Base-by-base conservation (phyloP, 2,113 vertebrate species). In the Anoplopoma fimbria region DNA sequence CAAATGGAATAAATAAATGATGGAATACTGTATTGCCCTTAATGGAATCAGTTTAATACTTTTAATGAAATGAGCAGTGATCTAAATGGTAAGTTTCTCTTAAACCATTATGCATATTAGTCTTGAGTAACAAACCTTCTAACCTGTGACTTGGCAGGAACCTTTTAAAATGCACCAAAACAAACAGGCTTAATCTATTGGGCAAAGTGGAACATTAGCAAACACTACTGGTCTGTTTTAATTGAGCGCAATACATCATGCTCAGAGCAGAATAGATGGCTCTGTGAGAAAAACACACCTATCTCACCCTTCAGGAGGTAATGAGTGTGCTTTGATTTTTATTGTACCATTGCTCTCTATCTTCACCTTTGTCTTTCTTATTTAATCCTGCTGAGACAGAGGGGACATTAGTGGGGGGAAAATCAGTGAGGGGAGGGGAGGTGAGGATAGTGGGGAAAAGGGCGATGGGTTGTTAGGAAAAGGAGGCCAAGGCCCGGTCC, bases 301-400 rank as follows among this genome's bases (percentile, higher is more conserved):
- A 75, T 81, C 83, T 86, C 40, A 58, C 53, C 81, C 62, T 76
- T 82, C 77, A 88, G 74, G 69, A 83, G 69, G 83, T 87, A 88
- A 88, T 90, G 83, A 88, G 80, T 60, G 53, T 63, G 53, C 69
- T 72, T 78, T 83, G 74, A 86, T 86, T 88, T n/a, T 84, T 69
- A 81, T 79, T 83, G 68, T 55, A 55, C 62, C 74, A 62, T 69
- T 71, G 69, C 80, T 83, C 73, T 78, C 42, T 58, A 60, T 60
- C 75, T 31, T 82, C 82, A 84, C 74, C 84, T 76, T 61, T 10
- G 60, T 75, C 78, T 42, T 10, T 4, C 36, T 79, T 61, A 27
- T 79, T 79, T 84, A 58, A 81, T 81, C 70, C 78, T 34, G 17
- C 77, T n/a, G 74, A 79, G 70, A 85, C 40, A 25, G 77, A 42